phyloP scores from a whole-genome alignment of 64 coral and sea anemone genomes.

The Dendronephthya gigantea region DNA sequence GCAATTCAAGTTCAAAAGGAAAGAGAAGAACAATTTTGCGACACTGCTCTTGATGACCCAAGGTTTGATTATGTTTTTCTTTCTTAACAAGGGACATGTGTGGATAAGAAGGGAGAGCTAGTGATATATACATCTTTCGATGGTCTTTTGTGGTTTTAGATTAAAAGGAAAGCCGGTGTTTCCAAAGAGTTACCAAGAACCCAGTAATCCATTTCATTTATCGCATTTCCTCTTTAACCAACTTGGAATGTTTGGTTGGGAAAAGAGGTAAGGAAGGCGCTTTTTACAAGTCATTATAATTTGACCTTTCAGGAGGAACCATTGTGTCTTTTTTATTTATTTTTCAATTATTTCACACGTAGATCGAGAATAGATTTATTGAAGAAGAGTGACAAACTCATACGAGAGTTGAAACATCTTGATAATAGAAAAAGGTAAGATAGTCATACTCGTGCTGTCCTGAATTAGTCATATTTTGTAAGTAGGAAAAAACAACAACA shows the following conservation, averaged over 20 bases:
- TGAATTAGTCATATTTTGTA: neutral
- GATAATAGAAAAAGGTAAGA: conserved; percentile 86
- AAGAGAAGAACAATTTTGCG: conserved; percentile 36
- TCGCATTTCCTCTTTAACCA: conserved; percentile 58
- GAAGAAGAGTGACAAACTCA: conserved; percentile 69
- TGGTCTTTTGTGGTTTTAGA: conserved; percentile 18
- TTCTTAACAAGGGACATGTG: too few species aligned
- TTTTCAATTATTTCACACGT: too few species aligned
- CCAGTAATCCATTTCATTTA: conserved; percentile 57
- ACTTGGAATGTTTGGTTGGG: conserved; percentile 48
- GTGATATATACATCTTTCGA: too few species aligned
- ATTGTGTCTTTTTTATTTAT: too few species aligned
- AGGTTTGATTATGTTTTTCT: too few species aligned
- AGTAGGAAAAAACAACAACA: neutral
- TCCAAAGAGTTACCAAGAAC: conserved; percentile 38
- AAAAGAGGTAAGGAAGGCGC: conserved; percentile 46
- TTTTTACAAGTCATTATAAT: too few species aligned
- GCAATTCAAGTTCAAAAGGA: conserved; percentile 52
- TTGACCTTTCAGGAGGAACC: too few species aligned
- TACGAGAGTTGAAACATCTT: conserved; percentile 81
- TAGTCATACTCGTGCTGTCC: too few species aligned
- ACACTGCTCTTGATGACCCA: conserved; percentile 13
- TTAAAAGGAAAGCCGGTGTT: conserved; percentile 28
- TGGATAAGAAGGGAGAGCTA: too few species aligned
- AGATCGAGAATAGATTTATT: conserved; percentile 76